Evolutionary conservation across 2,888 invertebrate genomes (phyloP).

Genomic region (Boloria selene): DNA sequence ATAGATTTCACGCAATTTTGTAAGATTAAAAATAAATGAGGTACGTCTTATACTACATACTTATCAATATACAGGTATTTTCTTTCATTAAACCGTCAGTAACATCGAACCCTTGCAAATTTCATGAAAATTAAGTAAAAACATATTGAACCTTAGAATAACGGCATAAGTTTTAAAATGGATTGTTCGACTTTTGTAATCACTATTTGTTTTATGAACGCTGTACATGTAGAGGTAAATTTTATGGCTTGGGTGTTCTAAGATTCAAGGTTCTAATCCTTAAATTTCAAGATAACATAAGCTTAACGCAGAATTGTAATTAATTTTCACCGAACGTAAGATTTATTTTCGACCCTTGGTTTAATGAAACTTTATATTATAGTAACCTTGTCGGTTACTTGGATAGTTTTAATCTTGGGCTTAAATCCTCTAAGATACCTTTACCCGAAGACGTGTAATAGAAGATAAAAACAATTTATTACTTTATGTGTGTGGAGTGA

Average conservation of each 20-base stretch:
- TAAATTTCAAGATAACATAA: conserved; percentile 41
- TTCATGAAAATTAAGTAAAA: not conserved
- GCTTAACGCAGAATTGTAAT: conserved; percentile 40
- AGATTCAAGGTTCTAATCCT: conserved; percentile 33
- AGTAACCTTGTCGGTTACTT: conserved; percentile 14
- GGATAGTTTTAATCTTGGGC: conserved; percentile 34
- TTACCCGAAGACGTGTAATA: conserved; percentile 4
- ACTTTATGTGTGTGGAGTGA: too few relatives aligned
- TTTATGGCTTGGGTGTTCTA: conserved; percentile 29
- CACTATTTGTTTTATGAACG: conserved; percentile 15
- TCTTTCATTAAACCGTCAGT: conserved; percentile 26
- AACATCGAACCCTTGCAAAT: conserved; percentile 15
- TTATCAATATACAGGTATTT: not conserved
- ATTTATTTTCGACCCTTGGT: conserved; percentile 40
- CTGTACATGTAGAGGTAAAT: conserved; percentile 26
- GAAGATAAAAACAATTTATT: conserved; percentile 8
- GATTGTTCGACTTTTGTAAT: conserved; percentile 12
- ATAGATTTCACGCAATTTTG: not conserved
- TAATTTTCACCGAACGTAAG: conserved; percentile 42
- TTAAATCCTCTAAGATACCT: conserved; percentile 10
- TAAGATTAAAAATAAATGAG: not conserved
- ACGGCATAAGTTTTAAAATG: not conserved
- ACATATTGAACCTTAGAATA: conserved; percentile 4
- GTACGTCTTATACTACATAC: not conserved
- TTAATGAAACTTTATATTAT: conserved; percentile 33